A percentile compares a stretch with the other conserved stretches of the same genome.
These are phyloP conservation scores for Chrysopa pallens DNA, from an alignment of 1,140 invertebrate species.

Conservation along the genomic window DNA sequence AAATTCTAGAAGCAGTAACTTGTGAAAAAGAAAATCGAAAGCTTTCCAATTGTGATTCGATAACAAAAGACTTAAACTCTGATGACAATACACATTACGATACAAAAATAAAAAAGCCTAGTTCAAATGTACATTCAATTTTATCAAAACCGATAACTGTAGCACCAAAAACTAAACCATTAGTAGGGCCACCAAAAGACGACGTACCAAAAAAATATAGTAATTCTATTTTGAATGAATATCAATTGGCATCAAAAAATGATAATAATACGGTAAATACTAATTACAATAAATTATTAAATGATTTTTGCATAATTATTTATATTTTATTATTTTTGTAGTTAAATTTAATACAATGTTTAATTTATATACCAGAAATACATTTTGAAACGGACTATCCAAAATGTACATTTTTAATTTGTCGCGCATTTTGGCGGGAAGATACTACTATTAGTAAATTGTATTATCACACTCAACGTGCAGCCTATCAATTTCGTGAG, in stretches of 20 bases:
- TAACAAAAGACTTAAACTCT: not conserved
- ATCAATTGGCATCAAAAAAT: too few relatives aligned
- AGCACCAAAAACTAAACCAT: too few relatives aligned
- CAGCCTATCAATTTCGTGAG: slow-evolving; percentile 30
- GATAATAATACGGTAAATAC: too few relatives aligned
- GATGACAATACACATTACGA: too few relatives aligned
- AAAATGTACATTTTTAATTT: slow-evolving; percentile 26
- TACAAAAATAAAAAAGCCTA: too few relatives aligned
- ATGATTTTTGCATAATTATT: too few relatives aligned
- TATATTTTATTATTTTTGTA: not conserved
- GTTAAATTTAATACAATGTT: not conserved
- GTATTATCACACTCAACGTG: slow-evolving; percentile 22
- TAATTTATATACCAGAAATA: not conserved
- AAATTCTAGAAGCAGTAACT: not conserved
- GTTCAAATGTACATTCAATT: too few relatives aligned
- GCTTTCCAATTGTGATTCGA: not conserved
- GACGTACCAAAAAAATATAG: too few relatives aligned
- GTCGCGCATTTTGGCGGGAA: slow-evolving; percentile 28
- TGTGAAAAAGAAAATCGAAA: not conserved
- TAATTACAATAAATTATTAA: too few relatives aligned
- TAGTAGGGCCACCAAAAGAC: too few relatives aligned
- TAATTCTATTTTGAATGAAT: too few relatives aligned
- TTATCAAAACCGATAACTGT: too few relatives aligned
- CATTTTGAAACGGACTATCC: slow-evolving; percentile 6
- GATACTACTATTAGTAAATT: slow-evolving; percentile 25